phyloP scores from a whole-genome alignment of 2,797 vertebrate species.

The Sternotherus odoratus region DNA sequence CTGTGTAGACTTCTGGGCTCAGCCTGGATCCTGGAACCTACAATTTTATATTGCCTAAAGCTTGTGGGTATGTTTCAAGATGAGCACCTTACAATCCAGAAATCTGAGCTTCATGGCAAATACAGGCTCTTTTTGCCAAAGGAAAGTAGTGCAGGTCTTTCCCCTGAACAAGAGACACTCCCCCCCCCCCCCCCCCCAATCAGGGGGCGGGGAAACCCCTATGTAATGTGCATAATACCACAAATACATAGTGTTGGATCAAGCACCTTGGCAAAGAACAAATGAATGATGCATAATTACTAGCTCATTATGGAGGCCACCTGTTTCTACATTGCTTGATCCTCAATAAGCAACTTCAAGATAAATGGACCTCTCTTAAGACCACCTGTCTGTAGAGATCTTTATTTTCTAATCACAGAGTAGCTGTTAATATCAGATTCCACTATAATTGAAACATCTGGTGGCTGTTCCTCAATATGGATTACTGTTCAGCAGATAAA shows the following conservation, averaged over 20 bases:
- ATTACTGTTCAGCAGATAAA: constrained; percentile 1
- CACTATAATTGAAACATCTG: constrained; percentile 44
- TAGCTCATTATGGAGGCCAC: constrained; percentile 32
- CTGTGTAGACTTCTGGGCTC: background rate
- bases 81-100: background rate
- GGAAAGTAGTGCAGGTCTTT: background rate
- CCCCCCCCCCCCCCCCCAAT: too few species aligned
- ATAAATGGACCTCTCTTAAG: constrained; percentile 31
- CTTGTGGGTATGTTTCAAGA: background rate
- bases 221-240: background rate
- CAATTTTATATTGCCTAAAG: background rate
- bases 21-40: background rate
- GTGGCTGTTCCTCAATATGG: constrained; percentile 15
- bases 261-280: background rate
- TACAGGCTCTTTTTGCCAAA: background rate
- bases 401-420: constrained; percentile 39
- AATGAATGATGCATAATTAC: constrained; percentile 34
- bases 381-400: constrained; percentile 34
- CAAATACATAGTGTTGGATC: background rate
- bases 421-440: constrained; percentile 30
- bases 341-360: constrained; percentile 43
- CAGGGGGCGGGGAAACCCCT: too few species aligned
- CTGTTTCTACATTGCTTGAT: constrained; percentile 52
- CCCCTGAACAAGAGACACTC: background rate
- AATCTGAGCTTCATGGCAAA: background rate